Evolutionary conservation across 2,888 invertebrate genomes (phyloP).

Genomic region (Tipula vernalis): DNA sequence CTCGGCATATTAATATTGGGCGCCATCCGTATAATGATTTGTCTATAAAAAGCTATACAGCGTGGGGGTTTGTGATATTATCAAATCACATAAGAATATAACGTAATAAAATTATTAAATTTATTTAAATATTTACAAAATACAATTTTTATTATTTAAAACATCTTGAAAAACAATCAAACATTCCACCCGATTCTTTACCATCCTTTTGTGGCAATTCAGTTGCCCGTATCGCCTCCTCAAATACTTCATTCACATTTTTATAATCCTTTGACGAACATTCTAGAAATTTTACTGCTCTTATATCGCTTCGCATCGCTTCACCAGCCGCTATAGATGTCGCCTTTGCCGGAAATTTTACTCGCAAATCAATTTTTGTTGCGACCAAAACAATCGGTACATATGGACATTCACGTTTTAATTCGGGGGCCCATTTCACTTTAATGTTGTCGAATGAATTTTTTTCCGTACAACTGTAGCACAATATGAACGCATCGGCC

Average conservation of each 20-base stretch:
- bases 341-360: background rate
- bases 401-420: background rate
- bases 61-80: background rate
- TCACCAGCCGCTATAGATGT: slow-evolving; percentile 11
- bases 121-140: background rate
- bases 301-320: background rate
- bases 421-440: slow-evolving; percentile 13
- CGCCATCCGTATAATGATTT: background rate
- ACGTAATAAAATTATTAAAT: background rate
- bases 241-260: slow-evolving; percentile 7
- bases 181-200: background rate
- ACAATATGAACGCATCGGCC: slow-evolving; percentile 14
- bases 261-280: slow-evolving; percentile 13
- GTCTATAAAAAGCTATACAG: background rate
- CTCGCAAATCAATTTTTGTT: slow-evolving; percentile 13
- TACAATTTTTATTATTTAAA: background rate
- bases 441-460: slow-evolving; percentile 13
- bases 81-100: background rate
- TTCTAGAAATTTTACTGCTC: slow-evolving; percentile 13
- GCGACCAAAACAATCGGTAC: slow-evolving; percentile 12
- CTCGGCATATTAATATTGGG: background rate
- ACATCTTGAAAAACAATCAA: background rate
- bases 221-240: slow-evolving; percentile 12
- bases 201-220: background rate
- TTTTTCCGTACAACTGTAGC: slow-evolving; percentile 12